A percentile compares a stretch with the other conserved stretches of the same genome.
These are phyloP conservation scores for Venustoraphidia nigricollis DNA, from an alignment of 2,888 invertebrate genomes.

Conservation along the genomic window DNA sequence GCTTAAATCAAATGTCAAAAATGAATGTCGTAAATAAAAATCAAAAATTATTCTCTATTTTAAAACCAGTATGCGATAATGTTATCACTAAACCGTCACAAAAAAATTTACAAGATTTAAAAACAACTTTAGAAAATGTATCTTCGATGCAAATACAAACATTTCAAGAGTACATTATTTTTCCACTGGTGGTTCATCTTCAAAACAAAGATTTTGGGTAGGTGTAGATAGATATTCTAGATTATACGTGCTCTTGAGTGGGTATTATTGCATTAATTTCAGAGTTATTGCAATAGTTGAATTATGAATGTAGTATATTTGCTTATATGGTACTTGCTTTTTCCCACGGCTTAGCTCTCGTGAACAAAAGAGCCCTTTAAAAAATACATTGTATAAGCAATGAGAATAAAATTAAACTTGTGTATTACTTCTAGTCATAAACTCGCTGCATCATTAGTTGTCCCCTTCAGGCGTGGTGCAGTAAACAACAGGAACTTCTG, in stretches of 20 bases:
- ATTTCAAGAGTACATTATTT: slow-evolving; percentile 35
- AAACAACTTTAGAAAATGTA: slow-evolving; percentile 22
- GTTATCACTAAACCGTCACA: slow-evolving; percentile 31
- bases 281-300: too few species aligned
- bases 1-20: background rate
- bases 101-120: slow-evolving; percentile 25
- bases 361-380: too few species aligned
- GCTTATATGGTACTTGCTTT: too few species aligned
- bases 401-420: too few species aligned
- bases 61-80: slow-evolving; percentile 38
- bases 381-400: too few species aligned
- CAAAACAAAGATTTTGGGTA: slow-evolving; percentile 18
- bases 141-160: slow-evolving; percentile 30
- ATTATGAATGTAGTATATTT: too few species aligned
- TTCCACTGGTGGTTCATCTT: slow-evolving; percentile 29
- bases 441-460: background rate
- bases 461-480: too few species aligned
- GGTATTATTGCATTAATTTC: background rate
- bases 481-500: too few species aligned
- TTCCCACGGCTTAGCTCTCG: too few species aligned
- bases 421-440: background rate
- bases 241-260: background rate
- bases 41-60: slow-evolving; percentile 9
- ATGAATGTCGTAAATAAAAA: background rate
- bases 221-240: slow-evolving; percentile 1